Percentiles rank a stretch among this genome's conserved stretches.
Evolutionary conservation across 2,113 vertebrate species (phyloP).

Genomic region (Tychaedon coryphoeus): DNA sequence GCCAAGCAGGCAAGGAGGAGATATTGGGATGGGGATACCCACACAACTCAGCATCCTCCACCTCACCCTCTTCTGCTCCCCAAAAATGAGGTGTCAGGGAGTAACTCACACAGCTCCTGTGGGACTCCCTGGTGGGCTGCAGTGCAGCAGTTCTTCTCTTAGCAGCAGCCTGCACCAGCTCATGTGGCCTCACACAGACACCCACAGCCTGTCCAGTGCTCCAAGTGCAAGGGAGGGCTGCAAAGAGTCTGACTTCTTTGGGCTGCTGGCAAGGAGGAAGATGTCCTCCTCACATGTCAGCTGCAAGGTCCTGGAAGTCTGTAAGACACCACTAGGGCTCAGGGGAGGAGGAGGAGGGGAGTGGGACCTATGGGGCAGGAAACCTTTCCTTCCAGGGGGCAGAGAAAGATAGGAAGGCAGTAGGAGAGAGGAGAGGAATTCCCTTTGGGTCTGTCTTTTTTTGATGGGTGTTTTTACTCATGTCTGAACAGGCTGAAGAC

Average conservation of each 20-base stretch:
- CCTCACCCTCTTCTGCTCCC: not conserved
- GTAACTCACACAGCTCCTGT: not conserved
- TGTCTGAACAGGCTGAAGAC: not conserved
- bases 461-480: not conserved
- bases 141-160: not conserved
- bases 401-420: not conserved
- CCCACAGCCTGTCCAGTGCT: not conserved
- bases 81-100: not conserved
- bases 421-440: not conserved
- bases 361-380: not conserved
- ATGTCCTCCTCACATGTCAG: not conserved
- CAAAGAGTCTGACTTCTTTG: not conserved
- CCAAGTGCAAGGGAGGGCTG: not conserved
- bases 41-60: not conserved
- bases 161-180: not conserved
- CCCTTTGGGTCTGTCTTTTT: not conserved
- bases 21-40: not conserved
- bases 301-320: not conserved
- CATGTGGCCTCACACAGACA: not conserved
- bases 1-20: not conserved
- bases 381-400: not conserved
- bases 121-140: not conserved
- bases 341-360: not conserved
- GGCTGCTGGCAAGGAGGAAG: not conserved
- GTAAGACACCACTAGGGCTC: not conserved